phyloP scores from a whole-genome alignment of 2,888 invertebrate genomes.

The Cryptus viduatorius region DNA sequence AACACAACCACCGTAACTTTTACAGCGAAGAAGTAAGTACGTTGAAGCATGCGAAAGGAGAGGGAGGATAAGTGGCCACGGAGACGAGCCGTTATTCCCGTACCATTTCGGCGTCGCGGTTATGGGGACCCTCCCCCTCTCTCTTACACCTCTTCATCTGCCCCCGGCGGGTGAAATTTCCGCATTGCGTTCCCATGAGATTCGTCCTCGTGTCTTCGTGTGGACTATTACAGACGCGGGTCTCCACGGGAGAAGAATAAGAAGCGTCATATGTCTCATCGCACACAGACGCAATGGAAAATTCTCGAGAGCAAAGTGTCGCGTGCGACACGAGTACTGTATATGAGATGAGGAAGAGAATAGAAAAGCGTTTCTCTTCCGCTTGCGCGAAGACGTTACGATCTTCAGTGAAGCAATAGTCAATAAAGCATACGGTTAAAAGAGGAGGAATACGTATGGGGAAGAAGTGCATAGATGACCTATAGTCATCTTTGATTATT shows the following conservation, averaged over 20 bases:
- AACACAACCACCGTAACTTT: slow-evolving; percentile 34
- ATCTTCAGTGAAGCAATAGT: slow-evolving; percentile 45
- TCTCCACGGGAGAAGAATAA: slow-evolving; percentile 35
- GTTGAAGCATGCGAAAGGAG: slow-evolving; percentile 67
- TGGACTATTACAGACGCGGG: neutral
- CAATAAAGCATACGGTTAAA: slow-evolving; percentile 51
- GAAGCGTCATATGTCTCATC: slow-evolving; percentile 24
- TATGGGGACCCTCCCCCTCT: slow-evolving; percentile 70
- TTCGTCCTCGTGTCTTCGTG: slow-evolving; percentile 72
- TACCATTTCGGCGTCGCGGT: slow-evolving; percentile 74
- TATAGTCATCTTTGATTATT: neutral
- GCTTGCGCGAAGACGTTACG: slow-evolving; percentile 9
- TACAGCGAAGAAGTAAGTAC: slow-evolving; percentile 51
- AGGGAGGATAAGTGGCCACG: slow-evolving; percentile 70
- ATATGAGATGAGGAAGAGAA: slow-evolving; percentile 16
- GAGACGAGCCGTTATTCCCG: slow-evolving; percentile 73
- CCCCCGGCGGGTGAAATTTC: slow-evolving; percentile 78
- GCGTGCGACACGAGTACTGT: slow-evolving; percentile 27
- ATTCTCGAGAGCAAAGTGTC: slow-evolving; percentile 40
- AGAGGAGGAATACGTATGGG: slow-evolving; percentile 5
- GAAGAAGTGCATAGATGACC: neutral
- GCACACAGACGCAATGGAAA: slow-evolving; percentile 9
- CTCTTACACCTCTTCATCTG: slow-evolving; percentile 42
- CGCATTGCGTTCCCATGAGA: slow-evolving; percentile 82
- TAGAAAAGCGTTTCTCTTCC: slow-evolving; percentile 29